Evolutionary conservation across 2,797 vertebrate species (phyloP), one percentile per base, ranked within the genome.

Genomic region (Bufotes viridis): DNA sequence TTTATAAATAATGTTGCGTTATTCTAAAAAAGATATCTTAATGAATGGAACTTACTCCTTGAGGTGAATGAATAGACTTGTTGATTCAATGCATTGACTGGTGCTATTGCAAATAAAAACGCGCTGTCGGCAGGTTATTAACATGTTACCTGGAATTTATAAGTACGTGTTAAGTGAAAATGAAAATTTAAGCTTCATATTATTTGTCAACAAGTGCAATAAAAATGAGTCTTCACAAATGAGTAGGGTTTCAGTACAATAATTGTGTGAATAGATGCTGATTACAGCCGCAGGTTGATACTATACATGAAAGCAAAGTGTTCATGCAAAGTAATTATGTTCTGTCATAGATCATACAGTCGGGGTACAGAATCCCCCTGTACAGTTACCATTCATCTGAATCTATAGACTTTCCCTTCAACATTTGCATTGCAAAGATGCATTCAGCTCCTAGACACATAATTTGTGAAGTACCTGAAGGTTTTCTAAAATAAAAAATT

Each of bases 261-360:
- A 87, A 49, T 24, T 67, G n/a, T 51, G 58, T 78, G 84, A 85
- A 85, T 85, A 78, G 72, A 85, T 51, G 70, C 80, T 83, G 86
- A 87, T 87, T 83, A 78, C 55, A 76, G 60, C 81, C 70, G 80
- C 81, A 18, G 74, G 81, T 22, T 78, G 51, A 83, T 78, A 26
- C 49, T 42, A 34, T 26, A 14, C 10, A 5, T 70, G 63, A 82
- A 82, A 78, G 60, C 61, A 69, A 49, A 51, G 69, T 78, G 22
- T 72, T 58, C 70, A 49, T 2, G 67, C 17, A 2, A 4, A 49
- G 61, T 70, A 49, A 87, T 83, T 87, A 83, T 42, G 34, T 12
- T 84, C 69, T 49, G 70, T 61, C 20, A 34, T 26, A 34, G 84
- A 85, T 78, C 74, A 65, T 65, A 67, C 60, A 67, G 49, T 85